A percentile compares a stretch with the other conserved stretches of the same genome.
These are phyloP conservation scores for Hirundichthys speculiger DNA, from an alignment of 2,113 vertebrate species.

Conservation along the genomic window DNA sequence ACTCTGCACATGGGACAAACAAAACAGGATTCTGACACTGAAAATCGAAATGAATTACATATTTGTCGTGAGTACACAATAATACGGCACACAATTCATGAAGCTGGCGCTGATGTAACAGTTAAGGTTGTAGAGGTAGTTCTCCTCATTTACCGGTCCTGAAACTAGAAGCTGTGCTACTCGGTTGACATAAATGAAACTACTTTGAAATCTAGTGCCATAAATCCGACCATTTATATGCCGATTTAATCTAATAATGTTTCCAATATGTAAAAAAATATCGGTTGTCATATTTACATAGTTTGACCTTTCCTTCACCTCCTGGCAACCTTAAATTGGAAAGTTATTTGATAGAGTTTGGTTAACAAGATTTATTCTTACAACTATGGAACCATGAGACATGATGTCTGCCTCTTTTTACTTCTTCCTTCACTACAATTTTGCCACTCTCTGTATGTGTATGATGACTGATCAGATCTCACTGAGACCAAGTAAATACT, in stretches of 20 bases:
- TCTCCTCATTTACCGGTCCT: no score
- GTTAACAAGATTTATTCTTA: not conserved
- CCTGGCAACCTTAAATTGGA: conserved; percentile 5
- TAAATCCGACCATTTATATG: not conserved
- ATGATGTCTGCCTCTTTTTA: no score
- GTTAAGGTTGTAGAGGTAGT: not conserved
- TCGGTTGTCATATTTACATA: not conserved
- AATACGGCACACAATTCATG: not conserved
- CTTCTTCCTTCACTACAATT: no score
- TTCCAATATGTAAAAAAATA: no score
- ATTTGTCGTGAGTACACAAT: not conserved
- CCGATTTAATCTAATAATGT: not conserved
- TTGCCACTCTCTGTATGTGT: no score
- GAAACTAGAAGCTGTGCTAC: no score
- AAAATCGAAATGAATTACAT: not conserved
- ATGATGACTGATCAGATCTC: no score
- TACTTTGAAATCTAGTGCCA: no score
- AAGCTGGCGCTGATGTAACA: not conserved
- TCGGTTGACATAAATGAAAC: no score
- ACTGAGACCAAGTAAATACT: no score
- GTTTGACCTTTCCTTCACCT: not conserved
- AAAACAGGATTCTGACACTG: not conserved
- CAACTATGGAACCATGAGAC: no score
- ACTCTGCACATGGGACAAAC: not conserved
- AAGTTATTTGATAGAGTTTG: not conserved